phyloP scores from a whole-genome alignment of 2,888 invertebrate species.

The Idaea biselata region DNA sequence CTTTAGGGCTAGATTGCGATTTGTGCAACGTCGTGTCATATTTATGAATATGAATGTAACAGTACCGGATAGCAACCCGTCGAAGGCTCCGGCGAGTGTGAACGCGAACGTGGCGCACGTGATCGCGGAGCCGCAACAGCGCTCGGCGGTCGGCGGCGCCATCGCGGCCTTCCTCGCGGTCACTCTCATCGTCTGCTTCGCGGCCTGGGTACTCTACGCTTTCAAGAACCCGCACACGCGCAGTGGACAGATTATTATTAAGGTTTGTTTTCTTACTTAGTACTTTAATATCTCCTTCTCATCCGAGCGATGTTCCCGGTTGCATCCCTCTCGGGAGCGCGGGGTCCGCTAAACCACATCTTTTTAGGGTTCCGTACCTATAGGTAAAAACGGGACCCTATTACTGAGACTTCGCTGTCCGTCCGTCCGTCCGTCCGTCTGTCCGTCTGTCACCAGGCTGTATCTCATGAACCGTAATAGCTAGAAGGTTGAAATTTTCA shows the following conservation, averaged over 20 bases:
- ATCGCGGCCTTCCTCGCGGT: conserved; percentile 87
- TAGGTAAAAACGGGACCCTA: no score
- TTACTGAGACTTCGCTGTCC: no score
- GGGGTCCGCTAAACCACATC: no score
- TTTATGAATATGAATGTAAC: background rate
- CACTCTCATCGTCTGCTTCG: conserved; percentile 83
- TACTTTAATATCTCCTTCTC: no score
- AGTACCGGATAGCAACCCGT: conserved; percentile 9
- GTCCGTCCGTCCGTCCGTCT: no score
- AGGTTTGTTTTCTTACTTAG: conserved; percentile 88
- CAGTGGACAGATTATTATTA: conserved; percentile 97
- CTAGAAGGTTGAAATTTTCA: no score
- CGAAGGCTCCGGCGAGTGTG: conserved; percentile 9
- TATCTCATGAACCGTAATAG: no score
- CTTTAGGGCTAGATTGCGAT: no score
- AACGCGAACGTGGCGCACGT: conserved; percentile 11
- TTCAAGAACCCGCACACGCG: conserved; percentile 97
- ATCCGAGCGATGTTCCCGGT: no score
- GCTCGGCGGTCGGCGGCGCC: conserved; percentile 55
- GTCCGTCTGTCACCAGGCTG: no score
- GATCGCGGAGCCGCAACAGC: conserved; percentile 30
- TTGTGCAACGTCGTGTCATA: background rate
- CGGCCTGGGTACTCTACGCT: conserved; percentile 94
- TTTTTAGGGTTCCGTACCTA: no score
- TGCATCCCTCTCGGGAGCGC: no score